A percentile compares a stretch with the other conserved stretches of the same genome.
Conservation (phyloP, 2,113 vertebrate species). For the Strix aluco region DNA sequence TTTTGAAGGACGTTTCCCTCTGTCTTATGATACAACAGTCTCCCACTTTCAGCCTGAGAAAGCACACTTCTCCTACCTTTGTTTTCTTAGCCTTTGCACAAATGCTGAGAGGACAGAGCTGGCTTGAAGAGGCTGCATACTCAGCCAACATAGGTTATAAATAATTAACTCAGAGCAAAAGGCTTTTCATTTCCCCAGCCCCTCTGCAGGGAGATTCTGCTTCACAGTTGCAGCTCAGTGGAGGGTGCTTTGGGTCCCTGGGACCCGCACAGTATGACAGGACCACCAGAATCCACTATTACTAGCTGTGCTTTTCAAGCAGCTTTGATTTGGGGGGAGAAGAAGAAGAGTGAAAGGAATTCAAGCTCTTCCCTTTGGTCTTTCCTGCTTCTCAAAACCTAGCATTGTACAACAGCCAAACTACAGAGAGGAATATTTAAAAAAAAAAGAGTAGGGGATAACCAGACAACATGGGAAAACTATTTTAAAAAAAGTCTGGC, state of each 20-base stretch:
- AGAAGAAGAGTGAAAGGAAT: not conserved
- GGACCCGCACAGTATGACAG: not conserved
- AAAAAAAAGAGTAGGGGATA: not conserved
- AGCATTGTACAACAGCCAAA: not conserved
- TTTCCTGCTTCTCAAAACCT: not conserved
- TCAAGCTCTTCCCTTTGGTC: not conserved
- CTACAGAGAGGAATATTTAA: not conserved
- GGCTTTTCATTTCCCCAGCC: not conserved
- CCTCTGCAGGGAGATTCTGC: not conserved
- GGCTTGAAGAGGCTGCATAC: not conserved
- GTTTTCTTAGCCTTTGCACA: slow-evolving; percentile 24
- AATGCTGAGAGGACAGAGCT: slow-evolving; percentile 29
- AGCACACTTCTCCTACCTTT: not conserved
- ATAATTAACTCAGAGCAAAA: slow-evolving; percentile 22
- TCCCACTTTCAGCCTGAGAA: not conserved
- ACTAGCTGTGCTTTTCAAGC: not conserved
- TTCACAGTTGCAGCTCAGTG: not conserved
- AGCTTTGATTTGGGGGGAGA: not conserved
- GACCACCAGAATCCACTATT: not conserved
- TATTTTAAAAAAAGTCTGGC: rapidly evolving
- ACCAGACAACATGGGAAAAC: not conserved
- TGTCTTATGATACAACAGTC: rapidly evolving
- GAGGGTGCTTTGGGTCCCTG: not conserved
- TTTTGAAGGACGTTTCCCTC: not conserved
- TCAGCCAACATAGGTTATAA: slow-evolving; percentile 4